Conservation (phyloP, 2,797 vertebrate genomes). For the Paratrypauchen microcephalus region DNA sequence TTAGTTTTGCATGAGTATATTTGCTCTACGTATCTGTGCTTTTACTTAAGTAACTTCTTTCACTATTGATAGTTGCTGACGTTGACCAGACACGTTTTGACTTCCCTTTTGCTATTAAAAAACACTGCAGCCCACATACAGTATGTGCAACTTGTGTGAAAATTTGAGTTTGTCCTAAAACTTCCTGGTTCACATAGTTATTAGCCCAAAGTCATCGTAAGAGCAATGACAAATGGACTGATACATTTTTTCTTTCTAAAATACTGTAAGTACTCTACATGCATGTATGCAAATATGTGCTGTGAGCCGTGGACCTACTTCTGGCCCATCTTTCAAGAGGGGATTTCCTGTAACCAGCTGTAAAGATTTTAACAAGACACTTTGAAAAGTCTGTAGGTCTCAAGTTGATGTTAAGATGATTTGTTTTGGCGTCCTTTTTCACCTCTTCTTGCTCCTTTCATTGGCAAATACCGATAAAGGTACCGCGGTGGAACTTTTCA, state of each 20-base stretch:
- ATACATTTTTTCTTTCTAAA: background rate
- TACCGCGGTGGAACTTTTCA: background rate
- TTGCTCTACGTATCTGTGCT: no score
- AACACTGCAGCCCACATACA: background rate
- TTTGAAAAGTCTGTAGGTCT: background rate
- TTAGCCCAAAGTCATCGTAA: background rate
- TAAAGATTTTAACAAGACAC: background rate
- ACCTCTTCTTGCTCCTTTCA: background rate
- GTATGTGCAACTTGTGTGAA: background rate
- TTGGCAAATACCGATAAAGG: background rate
- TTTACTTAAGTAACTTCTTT: no score
- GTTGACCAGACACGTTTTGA: background rate
- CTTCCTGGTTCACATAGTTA: background rate
- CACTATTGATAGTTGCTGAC: no score
- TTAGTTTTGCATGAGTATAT: no score
- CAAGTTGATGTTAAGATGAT: background rate
- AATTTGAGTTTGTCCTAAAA: background rate
- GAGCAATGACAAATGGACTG: background rate
- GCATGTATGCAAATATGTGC: background rate
- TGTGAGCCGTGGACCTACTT: background rate
- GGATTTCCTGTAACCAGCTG: constrained; percentile 4
- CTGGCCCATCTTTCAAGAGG: background rate
- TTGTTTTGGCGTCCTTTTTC: background rate
- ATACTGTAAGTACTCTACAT: background rate
- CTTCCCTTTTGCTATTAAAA: background rate